Evolutionary conservation across 2,888 invertebrate genomes (phyloP), one percentile per base, ranked within the genome.

Genomic region (Tillus elongatus): DNA sequence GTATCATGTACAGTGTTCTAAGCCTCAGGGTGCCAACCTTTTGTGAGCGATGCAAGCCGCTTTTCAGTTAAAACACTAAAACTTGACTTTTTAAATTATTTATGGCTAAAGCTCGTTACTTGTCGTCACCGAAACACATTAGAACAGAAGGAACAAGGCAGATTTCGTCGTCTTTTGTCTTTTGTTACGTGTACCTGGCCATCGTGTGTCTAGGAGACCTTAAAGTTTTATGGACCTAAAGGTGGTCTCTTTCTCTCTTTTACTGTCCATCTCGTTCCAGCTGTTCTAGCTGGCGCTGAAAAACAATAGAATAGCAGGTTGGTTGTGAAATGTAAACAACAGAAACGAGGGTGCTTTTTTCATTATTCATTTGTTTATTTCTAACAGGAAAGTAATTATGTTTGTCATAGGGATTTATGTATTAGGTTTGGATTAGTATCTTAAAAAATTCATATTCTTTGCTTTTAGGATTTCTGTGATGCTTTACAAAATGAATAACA

Each of bases 31-130:
- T 13, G 36, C 10, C 45, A 39, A 30, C 44, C 45, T 46, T 45
- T 45, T 41, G 44, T 47, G 44, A 40, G 38, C 41, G 41, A 10
- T 10, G 14, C n/a, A 38, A 33, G 45, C 49, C 49, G 49, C 47
- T 47, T 46, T 42, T 43, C 41, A 37, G 46, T 47, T 45, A 41
- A 51, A 50, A 51, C 51, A 51, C 45, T 51, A 48, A 50, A 51
- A 48, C 48, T 48, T 45, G 49, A 48, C 51, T 50, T 51, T 45
- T 47, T 40, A 41, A 46, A 48, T 51, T 46, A 51, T 51, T 51
- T 51, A 51, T 41, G 47, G 38, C 37, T 41, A 30, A 15, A 34
- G 45, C 45, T 47, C 36, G 49, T 49, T 46, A 46, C 44, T 47
- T 46, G 50, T 51, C 51, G 46, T 51, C 51, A 49, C 48, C 46